A percentile compares a stretch with the other conserved stretches of the same genome.
Conservation (phyloP, 2,113 vertebrate species). For the Phalacrocorax carbo region DNA sequence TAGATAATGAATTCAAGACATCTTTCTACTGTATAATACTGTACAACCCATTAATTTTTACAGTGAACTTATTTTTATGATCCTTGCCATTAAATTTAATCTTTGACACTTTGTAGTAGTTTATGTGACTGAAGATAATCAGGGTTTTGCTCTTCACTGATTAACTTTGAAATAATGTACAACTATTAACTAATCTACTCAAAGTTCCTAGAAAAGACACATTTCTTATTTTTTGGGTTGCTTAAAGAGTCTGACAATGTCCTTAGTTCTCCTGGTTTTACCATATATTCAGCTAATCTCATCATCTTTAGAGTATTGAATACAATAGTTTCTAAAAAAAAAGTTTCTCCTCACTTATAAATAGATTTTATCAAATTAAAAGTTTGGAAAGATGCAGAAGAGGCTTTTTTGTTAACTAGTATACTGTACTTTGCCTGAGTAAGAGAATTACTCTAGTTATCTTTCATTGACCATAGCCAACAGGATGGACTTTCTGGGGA, state of each 20-base stretch:
- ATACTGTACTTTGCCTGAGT: neutral
- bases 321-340: neutral
- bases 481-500: neutral
- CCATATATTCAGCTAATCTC: neutral
- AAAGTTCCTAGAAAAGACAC: neutral
- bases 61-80: neutral
- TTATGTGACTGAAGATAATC: neutral
- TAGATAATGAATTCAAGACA: neutral
- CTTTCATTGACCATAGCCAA: rapidly evolving
- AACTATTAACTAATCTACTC: neutral
- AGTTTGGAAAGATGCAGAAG: neutral
- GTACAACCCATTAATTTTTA: neutral
- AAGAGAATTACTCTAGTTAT: neutral
- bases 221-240: neutral
- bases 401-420: neutral
- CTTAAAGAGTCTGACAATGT: neutral
- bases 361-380: neutral
- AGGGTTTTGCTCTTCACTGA: neutral
- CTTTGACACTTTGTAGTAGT: neutral
- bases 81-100: neutral
- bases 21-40: neutral
- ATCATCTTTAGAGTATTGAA: neutral
- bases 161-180: neutral
- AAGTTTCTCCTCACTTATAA: neutral
- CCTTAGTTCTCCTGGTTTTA: neutral